phyloP scores from a whole-genome alignment of 2,113 vertebrate genomes.

The Mormoops blainvillei region DNA sequence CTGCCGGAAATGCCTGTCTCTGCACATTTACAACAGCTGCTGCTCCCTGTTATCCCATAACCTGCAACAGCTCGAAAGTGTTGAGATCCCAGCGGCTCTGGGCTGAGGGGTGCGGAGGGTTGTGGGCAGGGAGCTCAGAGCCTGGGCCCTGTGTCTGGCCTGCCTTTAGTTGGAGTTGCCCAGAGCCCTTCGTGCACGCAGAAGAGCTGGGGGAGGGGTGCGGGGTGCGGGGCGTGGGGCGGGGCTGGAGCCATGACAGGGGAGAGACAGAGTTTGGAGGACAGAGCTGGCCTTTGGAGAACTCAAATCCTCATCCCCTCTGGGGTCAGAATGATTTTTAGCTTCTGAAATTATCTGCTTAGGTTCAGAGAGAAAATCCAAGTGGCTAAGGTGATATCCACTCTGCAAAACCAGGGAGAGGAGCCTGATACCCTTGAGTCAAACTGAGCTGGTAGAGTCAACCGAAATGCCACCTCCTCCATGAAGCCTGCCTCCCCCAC shows the following conservation, averaged over 20 bases:
- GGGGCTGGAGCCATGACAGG: background rate
- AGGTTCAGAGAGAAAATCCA: background rate
- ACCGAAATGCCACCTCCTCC: background rate
- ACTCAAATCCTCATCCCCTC: background rate
- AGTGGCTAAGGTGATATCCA: background rate
- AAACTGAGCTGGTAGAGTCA: background rate
- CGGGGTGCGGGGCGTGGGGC: too few species aligned
- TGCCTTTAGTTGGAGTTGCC: too few species aligned
- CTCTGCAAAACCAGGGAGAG: background rate
- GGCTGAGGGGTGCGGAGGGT: background rate
- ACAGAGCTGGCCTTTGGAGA: background rate
- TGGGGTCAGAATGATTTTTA: background rate
- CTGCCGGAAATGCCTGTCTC: background rate
- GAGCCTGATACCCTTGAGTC: background rate
- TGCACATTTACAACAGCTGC: too few species aligned
- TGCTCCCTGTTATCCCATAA: background rate
- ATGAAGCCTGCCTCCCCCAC: background rate
- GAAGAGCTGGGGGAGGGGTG: background rate
- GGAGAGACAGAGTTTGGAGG: background rate
- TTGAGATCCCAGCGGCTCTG: background rate
- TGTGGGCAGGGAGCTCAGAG: background rate
- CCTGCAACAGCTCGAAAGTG: background rate
- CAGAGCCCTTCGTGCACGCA: fast-evolving
- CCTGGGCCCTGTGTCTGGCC: too few species aligned
- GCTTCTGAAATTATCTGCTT: background rate